Conservation (phyloP, 2,797 vertebrate species). For the Neosilurus mollespiculum region DNA sequence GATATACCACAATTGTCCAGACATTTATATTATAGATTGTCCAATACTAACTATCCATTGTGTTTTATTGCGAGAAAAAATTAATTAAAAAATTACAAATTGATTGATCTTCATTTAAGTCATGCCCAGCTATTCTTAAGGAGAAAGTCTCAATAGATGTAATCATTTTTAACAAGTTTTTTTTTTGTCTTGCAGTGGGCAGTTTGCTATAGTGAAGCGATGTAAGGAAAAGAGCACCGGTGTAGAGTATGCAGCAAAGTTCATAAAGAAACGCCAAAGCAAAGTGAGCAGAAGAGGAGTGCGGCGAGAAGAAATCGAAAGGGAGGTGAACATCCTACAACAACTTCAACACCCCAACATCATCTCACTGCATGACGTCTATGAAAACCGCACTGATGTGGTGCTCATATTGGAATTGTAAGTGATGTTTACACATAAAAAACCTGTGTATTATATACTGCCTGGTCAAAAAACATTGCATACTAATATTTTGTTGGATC, state of each 20-base stretch:
- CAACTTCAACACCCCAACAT: conserved; percentile 88
- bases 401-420: conserved; percentile 96
- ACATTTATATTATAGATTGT: background rate
- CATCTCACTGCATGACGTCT: conserved; percentile 87
- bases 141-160: background rate
- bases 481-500: too few species aligned
- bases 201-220: conserved; percentile 93
- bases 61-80: background rate
- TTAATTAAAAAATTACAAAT: background rate
- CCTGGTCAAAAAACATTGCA: too few species aligned
- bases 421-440: conserved; percentile 66
- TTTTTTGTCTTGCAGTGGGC: conserved; percentile 76
- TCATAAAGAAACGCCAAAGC: conserved; percentile 93
- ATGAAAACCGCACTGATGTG: conserved; percentile 92
- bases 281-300: conserved; percentile 86
- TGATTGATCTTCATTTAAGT: background rate
- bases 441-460: background rate
- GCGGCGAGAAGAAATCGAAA: conserved; percentile 87
- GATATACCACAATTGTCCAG: background rate
- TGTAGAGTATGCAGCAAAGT: conserved; percentile 87
- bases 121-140: background rate
- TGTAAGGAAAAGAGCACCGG: conserved; percentile 84
- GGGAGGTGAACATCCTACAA: conserved; percentile 91
- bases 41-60: background rate
- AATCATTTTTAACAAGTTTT: conserved; percentile 4